Percentiles rank a stretch among this genome's conserved stretches.
phyloP scores from a whole-genome alignment of 2,888 invertebrate genomes.

The Pristionchus arcanus region DNA sequence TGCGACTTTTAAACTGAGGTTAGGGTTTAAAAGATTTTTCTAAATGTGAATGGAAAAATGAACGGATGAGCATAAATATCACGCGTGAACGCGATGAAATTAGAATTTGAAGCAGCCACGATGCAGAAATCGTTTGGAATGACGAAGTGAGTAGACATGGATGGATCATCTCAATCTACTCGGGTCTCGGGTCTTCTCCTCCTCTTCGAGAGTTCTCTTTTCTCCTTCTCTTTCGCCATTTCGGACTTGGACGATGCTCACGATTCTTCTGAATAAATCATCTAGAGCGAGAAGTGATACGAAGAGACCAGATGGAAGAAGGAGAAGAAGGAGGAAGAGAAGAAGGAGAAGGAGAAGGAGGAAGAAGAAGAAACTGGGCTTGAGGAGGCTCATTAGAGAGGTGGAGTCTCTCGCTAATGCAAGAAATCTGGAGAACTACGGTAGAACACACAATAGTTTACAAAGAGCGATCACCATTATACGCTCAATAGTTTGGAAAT shows the following conservation, averaged over 20 bases:
- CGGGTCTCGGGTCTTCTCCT: not conserved
- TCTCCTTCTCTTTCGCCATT: constrained; percentile 39
- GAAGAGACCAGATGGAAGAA: constrained; percentile 36
- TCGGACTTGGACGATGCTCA: not conserved
- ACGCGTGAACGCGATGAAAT: too few species aligned
- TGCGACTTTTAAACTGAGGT: too few species aligned
- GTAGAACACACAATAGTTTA: too few species aligned
- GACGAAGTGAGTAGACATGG: not conserved
- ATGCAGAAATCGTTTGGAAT: not conserved
- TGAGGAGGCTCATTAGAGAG: not conserved
- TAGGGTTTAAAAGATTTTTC: too few species aligned
- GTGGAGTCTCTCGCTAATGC: constrained; percentile 8
- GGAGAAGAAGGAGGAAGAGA: constrained; percentile 14
- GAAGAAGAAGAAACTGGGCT: not conserved
- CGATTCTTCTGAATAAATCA: constrained; percentile 41
- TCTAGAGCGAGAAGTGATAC: constrained; percentile 37
- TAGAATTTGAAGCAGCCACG: too few species aligned
- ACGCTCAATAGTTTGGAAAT: not conserved
- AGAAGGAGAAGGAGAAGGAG: not conserved
- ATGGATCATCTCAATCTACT: not conserved
- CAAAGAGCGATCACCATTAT: too few species aligned
- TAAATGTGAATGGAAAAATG: too few species aligned
- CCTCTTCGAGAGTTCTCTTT: constrained; percentile 24
- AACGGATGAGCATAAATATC: too few species aligned
- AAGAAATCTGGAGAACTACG: not conserved